These are phyloP conservation scores for Eudyptes chrysolophus DNA, from an alignment of 2,113 vertebrate genomes.

Conservation along the genomic window DNA sequence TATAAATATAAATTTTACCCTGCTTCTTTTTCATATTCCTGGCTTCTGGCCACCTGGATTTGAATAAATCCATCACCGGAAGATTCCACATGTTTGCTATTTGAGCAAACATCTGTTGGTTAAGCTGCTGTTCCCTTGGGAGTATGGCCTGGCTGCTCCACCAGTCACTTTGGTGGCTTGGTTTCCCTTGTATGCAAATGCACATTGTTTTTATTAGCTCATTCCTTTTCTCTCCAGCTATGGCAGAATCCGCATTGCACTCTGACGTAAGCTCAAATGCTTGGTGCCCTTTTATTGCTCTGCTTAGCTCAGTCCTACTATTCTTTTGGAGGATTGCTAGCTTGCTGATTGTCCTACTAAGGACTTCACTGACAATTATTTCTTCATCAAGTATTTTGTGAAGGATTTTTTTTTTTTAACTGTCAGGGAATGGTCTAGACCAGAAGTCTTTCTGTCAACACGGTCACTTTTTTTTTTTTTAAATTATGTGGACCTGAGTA, in stretches of 20 bases:
- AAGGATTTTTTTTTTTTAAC: neutral
- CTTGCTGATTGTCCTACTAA: neutral
- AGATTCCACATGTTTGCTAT: slow-evolving; percentile 67
- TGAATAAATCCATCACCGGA: slow-evolving; percentile 64
- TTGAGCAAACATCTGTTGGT: slow-evolving; percentile 63
- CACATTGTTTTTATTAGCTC: neutral
- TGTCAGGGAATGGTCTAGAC: neutral
- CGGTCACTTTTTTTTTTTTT: rapidly evolving
- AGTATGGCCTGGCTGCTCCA: slow-evolving; percentile 38
- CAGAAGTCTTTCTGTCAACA: neutral
- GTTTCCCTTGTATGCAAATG: slow-evolving; percentile 55
- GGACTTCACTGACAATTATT: neutral
- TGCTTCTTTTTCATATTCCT: slow-evolving; percentile 36
- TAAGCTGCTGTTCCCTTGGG: slow-evolving; percentile 44
- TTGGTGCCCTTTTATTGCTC: neutral
- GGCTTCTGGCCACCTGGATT: slow-evolving; percentile 52
- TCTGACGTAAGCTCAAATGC: neutral
- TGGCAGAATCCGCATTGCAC: neutral
- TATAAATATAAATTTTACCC: slow-evolving; percentile 43
- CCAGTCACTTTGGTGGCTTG: slow-evolving; percentile 22
- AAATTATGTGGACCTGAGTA: neutral
- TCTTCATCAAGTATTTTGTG: neutral
- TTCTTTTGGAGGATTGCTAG: neutral
- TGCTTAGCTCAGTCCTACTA: neutral
- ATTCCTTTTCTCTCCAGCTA: neutral